Conservation (phyloP, 2,888 invertebrate genomes). For the Nymphalis urticae region DNA sequence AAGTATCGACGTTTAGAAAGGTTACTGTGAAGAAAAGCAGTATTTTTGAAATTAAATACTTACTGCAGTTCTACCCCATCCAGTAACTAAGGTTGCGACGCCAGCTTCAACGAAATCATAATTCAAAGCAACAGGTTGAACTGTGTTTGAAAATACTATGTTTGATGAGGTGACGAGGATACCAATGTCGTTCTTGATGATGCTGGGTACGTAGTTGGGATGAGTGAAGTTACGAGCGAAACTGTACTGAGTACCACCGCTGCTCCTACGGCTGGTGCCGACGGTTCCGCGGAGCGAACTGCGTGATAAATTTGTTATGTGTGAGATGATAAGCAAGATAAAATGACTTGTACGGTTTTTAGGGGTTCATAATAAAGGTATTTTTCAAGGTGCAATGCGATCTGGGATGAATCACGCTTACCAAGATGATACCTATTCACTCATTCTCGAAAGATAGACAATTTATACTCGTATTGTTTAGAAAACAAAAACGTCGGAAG, state of each 20-base stretch:
- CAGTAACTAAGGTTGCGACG: conserved; percentile 41
- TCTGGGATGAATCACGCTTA: too few species aligned
- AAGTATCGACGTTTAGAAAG: not conserved
- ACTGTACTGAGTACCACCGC: conserved; percentile 49
- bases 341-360: not conserved
- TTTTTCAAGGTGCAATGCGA: too few species aligned
- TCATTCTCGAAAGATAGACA: too few species aligned
- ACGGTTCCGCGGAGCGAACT: conserved; percentile 57
- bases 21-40: not conserved
- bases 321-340: not conserved
- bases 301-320: conserved; percentile 10
- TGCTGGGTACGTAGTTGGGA: conserved; percentile 49
- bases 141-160: conserved; percentile 36
- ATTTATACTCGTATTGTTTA: too few species aligned
- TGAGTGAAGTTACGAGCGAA: conserved; percentile 60
- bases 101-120: conserved; percentile 42
- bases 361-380: too few species aligned
- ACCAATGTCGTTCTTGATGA: conserved; percentile 51
- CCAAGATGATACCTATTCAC: too few species aligned
- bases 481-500: too few species aligned
- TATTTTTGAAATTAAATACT: conserved; percentile 19
- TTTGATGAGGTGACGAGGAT: conserved; percentile 41
- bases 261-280: conserved; percentile 60
- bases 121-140: conserved; percentile 28
- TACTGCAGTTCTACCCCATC: conserved; percentile 49